A percentile compares a stretch with the other conserved stretches of the same genome.
These are phyloP conservation scores for Polydrusus pterygomalis DNA, from an alignment of 2,888 invertebrate genomes.

Conservation along the genomic window DNA sequence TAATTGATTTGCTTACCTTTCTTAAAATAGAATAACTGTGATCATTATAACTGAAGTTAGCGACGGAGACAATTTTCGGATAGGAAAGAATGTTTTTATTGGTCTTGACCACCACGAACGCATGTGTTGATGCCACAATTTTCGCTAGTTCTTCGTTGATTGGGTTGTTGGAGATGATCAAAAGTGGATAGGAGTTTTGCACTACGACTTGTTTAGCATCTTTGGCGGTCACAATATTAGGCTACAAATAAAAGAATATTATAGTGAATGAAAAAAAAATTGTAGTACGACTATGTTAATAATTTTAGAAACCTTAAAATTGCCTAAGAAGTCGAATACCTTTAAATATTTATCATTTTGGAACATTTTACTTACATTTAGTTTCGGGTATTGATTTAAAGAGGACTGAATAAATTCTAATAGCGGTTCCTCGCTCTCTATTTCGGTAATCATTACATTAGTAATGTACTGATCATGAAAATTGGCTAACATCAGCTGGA, in stretches of 20 bases:
- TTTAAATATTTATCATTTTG: no score
- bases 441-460: slow-evolving; percentile 66
- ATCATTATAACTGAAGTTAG: slow-evolving; percentile 62
- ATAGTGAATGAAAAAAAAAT: no score
- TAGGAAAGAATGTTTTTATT: slow-evolving; percentile 60
- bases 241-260: slow-evolving; percentile 64
- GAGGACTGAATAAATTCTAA: slow-evolving; percentile 64
- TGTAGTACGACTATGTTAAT: neutral
- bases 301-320: no score
- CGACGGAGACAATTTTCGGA: slow-evolving; percentile 62
- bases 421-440: slow-evolving; percentile 63
- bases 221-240: slow-evolving; percentile 63
- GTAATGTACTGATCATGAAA: slow-evolving; percentile 62
- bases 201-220: slow-evolving; percentile 65
- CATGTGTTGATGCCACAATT: slow-evolving; percentile 63
- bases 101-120: slow-evolving; percentile 64
- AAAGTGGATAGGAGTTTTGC: slow-evolving; percentile 65
- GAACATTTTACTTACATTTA: slow-evolving; percentile 62
- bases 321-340: no score
- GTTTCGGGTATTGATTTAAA: slow-evolving; percentile 62
- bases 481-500: slow-evolving; percentile 66
- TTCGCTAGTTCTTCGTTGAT: slow-evolving; percentile 64
- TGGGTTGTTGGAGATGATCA: slow-evolving; percentile 64
- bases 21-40: slow-evolving; percentile 65
- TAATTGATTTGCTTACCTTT: slow-evolving; percentile 60